Conservation (phyloP, 1,140 invertebrate species). For the Saxidomus purpurata region DNA sequence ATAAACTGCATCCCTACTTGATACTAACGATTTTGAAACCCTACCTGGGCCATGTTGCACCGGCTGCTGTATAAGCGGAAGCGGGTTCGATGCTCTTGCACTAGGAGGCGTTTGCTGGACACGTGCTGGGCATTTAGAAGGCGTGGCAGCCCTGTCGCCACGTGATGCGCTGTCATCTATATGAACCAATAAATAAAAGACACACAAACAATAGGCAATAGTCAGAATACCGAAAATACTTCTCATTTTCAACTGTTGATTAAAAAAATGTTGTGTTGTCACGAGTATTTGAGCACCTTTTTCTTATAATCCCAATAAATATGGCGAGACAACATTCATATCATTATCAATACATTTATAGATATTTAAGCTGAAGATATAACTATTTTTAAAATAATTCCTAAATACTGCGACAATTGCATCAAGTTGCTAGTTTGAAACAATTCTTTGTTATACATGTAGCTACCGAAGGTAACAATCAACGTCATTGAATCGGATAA, state of each 20-base stretch:
- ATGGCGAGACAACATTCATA: too few relatives aligned
- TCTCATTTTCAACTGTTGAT: not conserved
- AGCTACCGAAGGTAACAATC: too few relatives aligned
- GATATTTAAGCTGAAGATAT: too few relatives aligned
- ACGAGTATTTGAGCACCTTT: too few relatives aligned
- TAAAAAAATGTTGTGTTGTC: too few relatives aligned
- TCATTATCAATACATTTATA: too few relatives aligned
- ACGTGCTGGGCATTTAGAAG: not conserved
- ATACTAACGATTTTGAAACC: not conserved
- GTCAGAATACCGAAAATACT: conserved; percentile 4
- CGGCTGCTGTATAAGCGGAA: not conserved
- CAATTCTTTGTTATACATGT: too few relatives aligned
- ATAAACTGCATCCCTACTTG: too few relatives aligned
- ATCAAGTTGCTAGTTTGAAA: too few relatives aligned
- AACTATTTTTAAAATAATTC: too few relatives aligned
- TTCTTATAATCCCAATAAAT: too few relatives aligned
- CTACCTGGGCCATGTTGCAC: conserved; percentile 18
- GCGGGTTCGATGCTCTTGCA: not conserved
- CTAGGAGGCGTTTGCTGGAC: not conserved
- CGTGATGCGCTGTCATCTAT: not conserved
- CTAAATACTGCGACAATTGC: too few relatives aligned
- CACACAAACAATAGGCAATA: not conserved
- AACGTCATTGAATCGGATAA: not conserved
- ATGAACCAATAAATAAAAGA: not conserved
- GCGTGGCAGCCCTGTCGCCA: not conserved